Base-by-base conservation (phyloP, 1,140 invertebrate genomes). In the Cecropterus lyciades region DNA sequence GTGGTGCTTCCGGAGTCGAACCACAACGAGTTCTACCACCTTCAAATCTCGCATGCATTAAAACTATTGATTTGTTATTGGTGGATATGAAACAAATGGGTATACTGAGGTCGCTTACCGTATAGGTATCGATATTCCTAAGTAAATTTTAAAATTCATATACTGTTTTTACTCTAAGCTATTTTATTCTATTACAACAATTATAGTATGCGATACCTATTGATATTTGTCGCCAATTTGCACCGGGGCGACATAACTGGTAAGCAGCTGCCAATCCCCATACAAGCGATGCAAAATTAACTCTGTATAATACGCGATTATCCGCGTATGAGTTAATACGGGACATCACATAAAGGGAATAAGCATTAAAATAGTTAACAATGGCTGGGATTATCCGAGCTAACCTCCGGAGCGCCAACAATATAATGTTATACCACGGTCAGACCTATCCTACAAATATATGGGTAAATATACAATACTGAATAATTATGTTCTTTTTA, bases 301-400 rank as follows among this genome's bases (percentile, higher is more conserved):
- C 80, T 84, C 81, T 53, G 75, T 70, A 91, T 91, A 89, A 91
- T 89, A 78, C 84, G 73, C 81, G 89, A 91, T 91, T 91, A 91
- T 87, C 85, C 85, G 86, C 85, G 80, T 90, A 91, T 85, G 82
- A 91, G 77, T 91, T 91, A 91, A 90, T 90, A 89, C 84, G 80
- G 74, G 75, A 85, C 75, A 77, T 83, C 82, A 70, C 79, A 91
- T 87, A 91, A 91, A 85, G 79, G 82, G 84, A 75, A 84, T 89
- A 87, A 89, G 82, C 80, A 88, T 90, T 85, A 91, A 91, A 90
- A 89, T 89, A 88, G 79, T 79, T 85, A 86, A 90, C 89, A 91
- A 91, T 89, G 51, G 77, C 33, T 37, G 53, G 89, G 89, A 91
- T 91, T 87, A 91, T 89, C 89, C 86, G 59, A 75, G 75, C 80